Evolutionary conservation across 1,140 invertebrate species (phyloP).

Genomic region (Lepidurus couesii): DNA sequence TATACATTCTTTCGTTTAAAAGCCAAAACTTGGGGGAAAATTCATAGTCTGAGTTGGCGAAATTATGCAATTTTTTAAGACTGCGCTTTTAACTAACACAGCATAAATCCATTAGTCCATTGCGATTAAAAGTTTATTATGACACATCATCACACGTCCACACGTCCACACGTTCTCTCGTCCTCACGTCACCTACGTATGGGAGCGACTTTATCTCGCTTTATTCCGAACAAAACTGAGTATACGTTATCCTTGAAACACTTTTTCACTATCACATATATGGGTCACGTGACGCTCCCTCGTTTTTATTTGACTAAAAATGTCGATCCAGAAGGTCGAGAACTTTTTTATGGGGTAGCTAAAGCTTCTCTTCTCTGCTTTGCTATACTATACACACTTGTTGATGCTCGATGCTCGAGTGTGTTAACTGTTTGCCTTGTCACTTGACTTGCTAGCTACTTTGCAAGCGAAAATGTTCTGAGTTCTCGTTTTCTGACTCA

Average conservation of each 20-base stretch:
- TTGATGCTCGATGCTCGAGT: not conserved
- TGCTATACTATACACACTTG: not conserved
- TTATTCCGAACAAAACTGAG: not conserved
- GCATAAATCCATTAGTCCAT: not conserved
- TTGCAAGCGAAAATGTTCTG: not conserved
- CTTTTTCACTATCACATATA: not conserved
- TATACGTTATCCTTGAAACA: not conserved
- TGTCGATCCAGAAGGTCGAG: not conserved
- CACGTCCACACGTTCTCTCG: not conserved
- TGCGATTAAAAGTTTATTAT: not conserved
- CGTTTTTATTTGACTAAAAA: not conserved
- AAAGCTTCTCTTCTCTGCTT: not conserved
- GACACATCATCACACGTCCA: not conserved
- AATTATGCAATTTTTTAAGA: too few relatives aligned
- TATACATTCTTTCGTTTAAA: too few relatives aligned
- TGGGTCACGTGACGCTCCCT: not conserved
- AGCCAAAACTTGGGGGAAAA: too few relatives aligned
- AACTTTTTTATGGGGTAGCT: not conserved
- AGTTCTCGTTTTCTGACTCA: too few relatives aligned
- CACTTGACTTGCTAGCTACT: constrained; percentile 1
- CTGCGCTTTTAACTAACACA: not conserved
- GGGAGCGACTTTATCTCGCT: not conserved
- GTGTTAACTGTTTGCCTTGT: not conserved
- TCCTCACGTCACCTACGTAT: not conserved
- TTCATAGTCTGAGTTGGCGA: too few relatives aligned